These are phyloP conservation scores for Papilio gigon DNA, from an alignment of 2,888 invertebrate species.

Conservation along the genomic window DNA sequence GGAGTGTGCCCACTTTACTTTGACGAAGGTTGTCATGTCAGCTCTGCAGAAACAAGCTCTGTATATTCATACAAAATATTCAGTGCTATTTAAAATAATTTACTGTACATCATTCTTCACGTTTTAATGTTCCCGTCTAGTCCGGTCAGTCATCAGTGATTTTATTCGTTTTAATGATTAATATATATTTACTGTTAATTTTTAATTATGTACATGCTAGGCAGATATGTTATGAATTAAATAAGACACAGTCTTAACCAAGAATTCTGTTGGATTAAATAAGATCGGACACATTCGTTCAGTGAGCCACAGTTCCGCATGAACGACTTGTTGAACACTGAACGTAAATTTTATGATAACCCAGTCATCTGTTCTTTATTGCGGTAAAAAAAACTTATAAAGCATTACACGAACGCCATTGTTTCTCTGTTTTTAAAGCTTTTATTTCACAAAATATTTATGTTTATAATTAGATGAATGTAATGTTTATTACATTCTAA, in stretches of 20 bases:
- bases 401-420: background rate
- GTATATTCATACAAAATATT: background rate
- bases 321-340: background rate
- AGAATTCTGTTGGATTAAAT: background rate
- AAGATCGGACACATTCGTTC: background rate
- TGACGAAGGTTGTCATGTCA: background rate
- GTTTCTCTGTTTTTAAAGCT: background rate
- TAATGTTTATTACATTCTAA: background rate
- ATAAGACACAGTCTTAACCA: background rate
- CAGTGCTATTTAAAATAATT: too few species aligned
- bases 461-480: background rate
- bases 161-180: too few species aligned
- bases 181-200: too few species aligned
- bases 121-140: too few species aligned
- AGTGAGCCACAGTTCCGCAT: background rate
- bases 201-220: too few species aligned
- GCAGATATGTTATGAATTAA: too few species aligned
- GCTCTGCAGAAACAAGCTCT: background rate
- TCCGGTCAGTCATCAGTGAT: too few species aligned
- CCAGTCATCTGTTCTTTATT: background rate
- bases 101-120: too few species aligned
- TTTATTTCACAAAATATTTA: background rate
- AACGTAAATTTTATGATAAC: background rate
- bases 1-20: background rate
- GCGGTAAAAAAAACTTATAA: background rate